Conservation (phyloP, 2,888 invertebrate species). For the Heteromyza rotundicornis region DNA sequence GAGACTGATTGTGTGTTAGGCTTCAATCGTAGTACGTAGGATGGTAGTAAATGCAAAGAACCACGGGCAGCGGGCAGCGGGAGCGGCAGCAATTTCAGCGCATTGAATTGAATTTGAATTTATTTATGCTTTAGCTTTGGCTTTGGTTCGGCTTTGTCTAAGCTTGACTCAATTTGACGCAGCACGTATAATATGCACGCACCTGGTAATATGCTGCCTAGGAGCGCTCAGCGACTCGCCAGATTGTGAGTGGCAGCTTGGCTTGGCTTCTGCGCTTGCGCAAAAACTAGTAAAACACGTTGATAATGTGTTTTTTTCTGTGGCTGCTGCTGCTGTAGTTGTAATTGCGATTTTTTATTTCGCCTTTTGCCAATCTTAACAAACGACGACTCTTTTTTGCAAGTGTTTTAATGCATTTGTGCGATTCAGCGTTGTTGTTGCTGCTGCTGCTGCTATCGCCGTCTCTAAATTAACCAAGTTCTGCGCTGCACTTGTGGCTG, state of each 20-base stretch:
- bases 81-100: neutral
- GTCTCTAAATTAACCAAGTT: too few relatives aligned
- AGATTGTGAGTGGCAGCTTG: neutral
- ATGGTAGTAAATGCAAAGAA: constrained; percentile 1
- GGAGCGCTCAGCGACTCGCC: neutral
- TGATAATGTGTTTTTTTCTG: neutral
- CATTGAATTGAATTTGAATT: constrained; percentile 19
- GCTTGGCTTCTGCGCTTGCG: constrained; percentile 6
- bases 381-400: neutral
- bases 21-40: neutral
- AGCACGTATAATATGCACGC: neutral
- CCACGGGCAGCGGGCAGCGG: too few relatives aligned
- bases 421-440: neutral
- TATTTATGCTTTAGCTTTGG: neutral
- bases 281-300: constrained; percentile 5
- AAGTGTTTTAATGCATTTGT: constrained; percentile 9
- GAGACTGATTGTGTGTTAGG: neutral
- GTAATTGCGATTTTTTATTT: neutral
- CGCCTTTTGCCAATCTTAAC: constrained; percentile 1
- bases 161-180: neutral
- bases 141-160: too few relatives aligned
- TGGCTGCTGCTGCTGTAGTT: neutral
- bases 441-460: neutral
- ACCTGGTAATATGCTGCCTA: neutral
- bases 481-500: neutral